Conservation (phyloP, 2,888 invertebrate genomes). For the Oligia fasciuncula region DNA sequence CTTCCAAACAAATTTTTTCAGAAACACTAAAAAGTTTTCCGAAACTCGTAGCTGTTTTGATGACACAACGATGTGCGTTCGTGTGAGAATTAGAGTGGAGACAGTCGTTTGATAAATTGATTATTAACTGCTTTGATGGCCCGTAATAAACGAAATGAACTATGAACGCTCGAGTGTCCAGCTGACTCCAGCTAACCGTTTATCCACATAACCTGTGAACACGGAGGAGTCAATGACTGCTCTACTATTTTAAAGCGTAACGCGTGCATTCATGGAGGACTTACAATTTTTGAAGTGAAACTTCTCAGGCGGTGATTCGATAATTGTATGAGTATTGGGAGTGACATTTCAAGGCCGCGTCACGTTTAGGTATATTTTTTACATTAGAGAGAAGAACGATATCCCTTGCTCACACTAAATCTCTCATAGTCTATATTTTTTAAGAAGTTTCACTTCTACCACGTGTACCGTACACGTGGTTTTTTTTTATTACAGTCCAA, state of each 20-base stretch:
- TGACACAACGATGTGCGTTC: conserved; percentile 2
- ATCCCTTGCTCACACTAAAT: no score
- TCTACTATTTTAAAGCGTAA: conserved; percentile 13
- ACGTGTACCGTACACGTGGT: no score
- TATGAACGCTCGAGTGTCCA: conserved; percentile 11
- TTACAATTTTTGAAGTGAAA: not conserved
- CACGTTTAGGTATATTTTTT: no score
- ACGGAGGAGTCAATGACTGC: conserved; percentile 37
- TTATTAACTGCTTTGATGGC: conserved; percentile 30
- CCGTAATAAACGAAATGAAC: conserved; percentile 34
- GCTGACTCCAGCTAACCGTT: conserved; percentile 7
- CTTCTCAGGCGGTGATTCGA: not conserved
- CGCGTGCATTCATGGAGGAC: not conserved
- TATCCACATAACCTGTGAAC: conserved; percentile 39
- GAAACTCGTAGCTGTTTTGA: not conserved
- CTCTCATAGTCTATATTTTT: not conserved
- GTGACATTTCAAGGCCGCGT: not conserved
- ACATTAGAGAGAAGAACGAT: no score
- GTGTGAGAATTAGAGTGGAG: conserved; percentile 14
- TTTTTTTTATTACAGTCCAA: not conserved
- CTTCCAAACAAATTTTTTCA: not conserved
- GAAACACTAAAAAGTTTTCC: not conserved
- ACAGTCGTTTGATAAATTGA: conserved; percentile 52
- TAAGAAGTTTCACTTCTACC: not conserved
- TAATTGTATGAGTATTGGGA: not conserved